Conservation (phyloP, 2,888 invertebrate species). For the Parapristionchus giblindavisi region DNA sequence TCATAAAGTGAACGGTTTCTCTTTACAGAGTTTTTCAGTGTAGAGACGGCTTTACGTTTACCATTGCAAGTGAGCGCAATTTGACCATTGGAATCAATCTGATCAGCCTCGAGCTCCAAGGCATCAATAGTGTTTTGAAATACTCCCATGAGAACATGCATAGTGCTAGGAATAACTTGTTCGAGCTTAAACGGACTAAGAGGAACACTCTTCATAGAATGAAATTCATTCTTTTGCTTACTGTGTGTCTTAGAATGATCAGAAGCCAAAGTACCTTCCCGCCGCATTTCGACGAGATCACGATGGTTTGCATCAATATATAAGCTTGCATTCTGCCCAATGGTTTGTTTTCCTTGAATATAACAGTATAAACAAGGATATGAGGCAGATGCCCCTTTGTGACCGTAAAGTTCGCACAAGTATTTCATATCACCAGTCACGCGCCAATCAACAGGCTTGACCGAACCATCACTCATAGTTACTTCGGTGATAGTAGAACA, state of each 20-base stretch:
- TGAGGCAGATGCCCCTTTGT: neutral
- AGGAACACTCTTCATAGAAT: neutral
- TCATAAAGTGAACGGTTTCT: neutral
- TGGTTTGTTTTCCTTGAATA: neutral
- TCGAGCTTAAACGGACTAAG: neutral
- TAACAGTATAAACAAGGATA: neutral
- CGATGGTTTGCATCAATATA: neutral
- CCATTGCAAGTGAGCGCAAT: neutral
- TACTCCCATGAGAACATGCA: neutral
- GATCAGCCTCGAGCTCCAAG: neutral
- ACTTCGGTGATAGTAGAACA: neutral
- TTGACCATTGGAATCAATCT: neutral
- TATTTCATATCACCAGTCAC: slow-evolving; percentile 4
- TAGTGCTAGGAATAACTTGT: neutral
- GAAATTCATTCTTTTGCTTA: too few species aligned
- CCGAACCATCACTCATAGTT: neutral
- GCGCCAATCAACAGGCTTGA: neutral
- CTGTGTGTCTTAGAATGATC: neutral
- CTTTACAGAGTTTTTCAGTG: neutral
- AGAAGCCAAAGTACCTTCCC: neutral
- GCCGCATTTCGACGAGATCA: neutral
- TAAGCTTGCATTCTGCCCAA: neutral
- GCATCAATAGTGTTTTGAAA: neutral
- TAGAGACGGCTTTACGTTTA: neutral
- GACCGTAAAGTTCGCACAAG: neutral